These are phyloP conservation scores for Ganaspis brasiliensis DNA, from an alignment of 2,888 invertebrate species.

Conservation along the genomic window DNA sequence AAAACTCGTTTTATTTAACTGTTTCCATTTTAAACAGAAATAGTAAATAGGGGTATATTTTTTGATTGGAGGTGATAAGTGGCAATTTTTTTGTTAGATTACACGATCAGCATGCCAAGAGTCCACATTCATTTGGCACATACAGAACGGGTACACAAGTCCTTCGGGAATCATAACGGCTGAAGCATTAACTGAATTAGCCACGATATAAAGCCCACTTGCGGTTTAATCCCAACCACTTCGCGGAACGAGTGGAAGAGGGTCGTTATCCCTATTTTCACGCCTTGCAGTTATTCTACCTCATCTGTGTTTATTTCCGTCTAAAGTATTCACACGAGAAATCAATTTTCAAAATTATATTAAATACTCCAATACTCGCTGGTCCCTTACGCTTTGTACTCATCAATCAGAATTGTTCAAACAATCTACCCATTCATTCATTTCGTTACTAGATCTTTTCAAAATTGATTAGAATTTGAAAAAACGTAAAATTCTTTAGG, in stretches of 20 bases:
- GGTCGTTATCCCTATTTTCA: slow-evolving; percentile 57
- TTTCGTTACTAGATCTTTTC: too few species aligned
- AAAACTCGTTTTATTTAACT: too few species aligned
- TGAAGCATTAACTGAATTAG: slow-evolving; percentile 71
- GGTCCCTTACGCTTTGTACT: neutral
- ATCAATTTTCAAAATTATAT: neutral
- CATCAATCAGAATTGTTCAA: neutral
- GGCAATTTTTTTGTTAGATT: neutral
- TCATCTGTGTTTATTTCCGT: slow-evolving; percentile 12
- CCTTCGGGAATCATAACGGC: slow-evolving; percentile 65
- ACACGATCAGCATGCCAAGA: neutral
- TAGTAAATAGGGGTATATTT: too few species aligned
- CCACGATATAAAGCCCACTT: slow-evolving; percentile 70
- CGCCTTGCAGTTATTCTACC: slow-evolving; percentile 31
- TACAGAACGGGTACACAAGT: slow-evolving; percentile 41
- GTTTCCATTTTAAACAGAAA: too few species aligned
- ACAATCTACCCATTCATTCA: too few species aligned
- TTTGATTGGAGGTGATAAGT: neutral
- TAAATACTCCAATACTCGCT: neutral
- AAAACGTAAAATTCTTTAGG: too few species aligned
- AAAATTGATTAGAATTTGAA: too few species aligned
- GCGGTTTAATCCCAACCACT: slow-evolving; percentile 71
- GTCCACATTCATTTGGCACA: slow-evolving; percentile 18
- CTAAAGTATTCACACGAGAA: slow-evolving; percentile 23
- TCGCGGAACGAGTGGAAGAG: slow-evolving; percentile 59